Evolutionary conservation across 2,888 invertebrate genomes (phyloP).

Genomic region (Steinernema carpocapsae): DNA sequence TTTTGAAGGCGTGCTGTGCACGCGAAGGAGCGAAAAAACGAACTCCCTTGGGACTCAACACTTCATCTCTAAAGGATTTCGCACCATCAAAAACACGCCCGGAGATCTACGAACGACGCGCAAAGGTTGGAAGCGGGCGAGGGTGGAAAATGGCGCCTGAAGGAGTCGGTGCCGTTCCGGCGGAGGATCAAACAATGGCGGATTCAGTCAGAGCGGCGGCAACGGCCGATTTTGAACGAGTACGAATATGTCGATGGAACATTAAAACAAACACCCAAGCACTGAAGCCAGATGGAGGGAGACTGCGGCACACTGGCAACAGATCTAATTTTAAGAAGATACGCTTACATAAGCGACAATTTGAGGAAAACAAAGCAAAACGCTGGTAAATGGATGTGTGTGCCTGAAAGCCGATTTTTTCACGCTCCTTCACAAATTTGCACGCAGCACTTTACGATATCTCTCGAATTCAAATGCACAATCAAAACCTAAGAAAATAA

Average conservation of each 20-base stretch:
- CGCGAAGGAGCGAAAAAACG: conserved; percentile 15
- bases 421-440: conserved; percentile 1
- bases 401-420: conserved; percentile 8
- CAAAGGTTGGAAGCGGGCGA: background rate
- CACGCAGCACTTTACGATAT: background rate
- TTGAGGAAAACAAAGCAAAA: conserved; percentile 32
- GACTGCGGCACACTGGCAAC: conserved; percentile 26
- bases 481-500: background rate
- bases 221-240: background rate
- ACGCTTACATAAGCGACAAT: conserved; percentile 35
- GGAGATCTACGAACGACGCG: conserved; percentile 6
- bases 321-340: conserved; percentile 33
- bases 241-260: conserved; percentile 29
- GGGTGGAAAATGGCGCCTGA: background rate
- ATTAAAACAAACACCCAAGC: conserved; percentile 35
- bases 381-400: conserved; percentile 30
- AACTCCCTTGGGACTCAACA: conserved; percentile 13
- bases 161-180: background rate
- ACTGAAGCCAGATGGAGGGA: conserved; percentile 15
- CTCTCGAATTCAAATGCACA: background rate
- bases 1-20: conserved; percentile 31
- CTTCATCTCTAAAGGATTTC: conserved; percentile 33
- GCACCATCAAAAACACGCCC: conserved; percentile 28
- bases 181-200: background rate
- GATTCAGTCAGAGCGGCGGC: background rate